A percentile compares a stretch with the other conserved stretches of the same genome.
Evolutionary conservation across 2,113 vertebrate species (phyloP).

Genomic region (Psittacula cyanocephala): DNA sequence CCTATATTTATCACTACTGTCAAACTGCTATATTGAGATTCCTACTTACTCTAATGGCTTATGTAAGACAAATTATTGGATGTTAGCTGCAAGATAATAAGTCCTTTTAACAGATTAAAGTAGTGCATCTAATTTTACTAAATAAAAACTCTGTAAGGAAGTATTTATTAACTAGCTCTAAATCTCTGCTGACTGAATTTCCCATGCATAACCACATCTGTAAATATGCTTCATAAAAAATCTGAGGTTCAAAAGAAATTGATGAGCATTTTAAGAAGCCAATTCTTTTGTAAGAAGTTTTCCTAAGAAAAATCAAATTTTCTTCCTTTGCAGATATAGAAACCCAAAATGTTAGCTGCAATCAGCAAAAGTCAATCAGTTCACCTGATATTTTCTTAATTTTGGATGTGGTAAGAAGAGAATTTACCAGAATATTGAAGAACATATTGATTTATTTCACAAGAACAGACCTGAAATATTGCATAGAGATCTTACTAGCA

Average conservation of each 20-base stretch:
- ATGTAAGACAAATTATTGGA: not conserved
- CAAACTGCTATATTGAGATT: not conserved
- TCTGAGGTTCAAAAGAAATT: not conserved
- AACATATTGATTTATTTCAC: not conserved
- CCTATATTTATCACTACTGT: slow-evolving; percentile 33
- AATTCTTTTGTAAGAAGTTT: not conserved
- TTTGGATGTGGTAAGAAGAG: not conserved
- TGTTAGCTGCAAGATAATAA: not conserved
- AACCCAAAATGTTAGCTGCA: not conserved
- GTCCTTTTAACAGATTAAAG: not conserved
- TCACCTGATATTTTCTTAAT: not conserved
- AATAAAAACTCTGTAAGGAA: not conserved
- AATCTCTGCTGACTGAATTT: not conserved
- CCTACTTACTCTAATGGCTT: not conserved
- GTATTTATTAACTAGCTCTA: not conserved
- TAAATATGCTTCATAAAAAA: not conserved
- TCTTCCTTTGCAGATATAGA: not conserved
- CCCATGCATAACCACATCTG: not conserved
- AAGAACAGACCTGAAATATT: not conserved
- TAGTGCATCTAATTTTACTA: not conserved
- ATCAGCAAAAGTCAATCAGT: not conserved
- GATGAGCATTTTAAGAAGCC: not conserved
- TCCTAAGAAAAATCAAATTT: not conserved
- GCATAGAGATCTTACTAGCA: not conserved
- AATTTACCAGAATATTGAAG: not conserved